Evolutionary conservation across 2,113 vertebrate genomes (phyloP).

Genomic region (Forbesichthys papilliferus): DNA sequence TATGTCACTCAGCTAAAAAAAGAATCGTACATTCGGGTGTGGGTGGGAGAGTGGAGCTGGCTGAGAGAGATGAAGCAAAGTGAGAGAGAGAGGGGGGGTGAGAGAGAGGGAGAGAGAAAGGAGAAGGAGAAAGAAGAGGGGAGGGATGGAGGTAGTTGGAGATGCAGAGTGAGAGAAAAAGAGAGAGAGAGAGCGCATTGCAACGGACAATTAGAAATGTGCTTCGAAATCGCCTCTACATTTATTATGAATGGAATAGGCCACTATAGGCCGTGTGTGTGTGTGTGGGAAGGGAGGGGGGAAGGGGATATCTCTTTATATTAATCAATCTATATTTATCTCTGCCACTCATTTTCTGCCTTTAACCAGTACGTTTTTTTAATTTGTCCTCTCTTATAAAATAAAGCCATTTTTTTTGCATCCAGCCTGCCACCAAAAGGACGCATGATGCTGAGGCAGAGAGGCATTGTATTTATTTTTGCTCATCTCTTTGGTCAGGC

Average conservation of each 20-base stretch:
- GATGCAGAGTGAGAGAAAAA: not conserved
- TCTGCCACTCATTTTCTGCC: not conserved
- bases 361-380: not conserved
- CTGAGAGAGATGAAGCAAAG: slow-evolving; percentile 27
- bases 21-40: slow-evolving; percentile 4
- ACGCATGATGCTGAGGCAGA: too few relatives aligned
- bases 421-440: too few relatives aligned
- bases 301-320: not conserved
- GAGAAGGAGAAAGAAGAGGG: slow-evolving; percentile 11
- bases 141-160: not conserved
- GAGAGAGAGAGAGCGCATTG: slow-evolving; percentile 16
- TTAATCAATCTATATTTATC: too few relatives aligned
- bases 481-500: too few relatives aligned
- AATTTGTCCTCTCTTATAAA: not conserved
- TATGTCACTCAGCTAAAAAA: slow-evolving; percentile 50
- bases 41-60: slow-evolving; percentile 32
- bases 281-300: not conserved
- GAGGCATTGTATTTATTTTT: too few relatives aligned
- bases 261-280: slow-evolving; percentile 9
- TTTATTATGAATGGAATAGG: slow-evolving; percentile 51
- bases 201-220: slow-evolving; percentile 31
- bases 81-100: not conserved
- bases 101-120: not conserved
- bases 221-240: slow-evolving; percentile 41
- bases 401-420: not conserved